Base-by-base conservation (phyloP, 2,888 invertebrate species). In the Dynastes tityus region DNA sequence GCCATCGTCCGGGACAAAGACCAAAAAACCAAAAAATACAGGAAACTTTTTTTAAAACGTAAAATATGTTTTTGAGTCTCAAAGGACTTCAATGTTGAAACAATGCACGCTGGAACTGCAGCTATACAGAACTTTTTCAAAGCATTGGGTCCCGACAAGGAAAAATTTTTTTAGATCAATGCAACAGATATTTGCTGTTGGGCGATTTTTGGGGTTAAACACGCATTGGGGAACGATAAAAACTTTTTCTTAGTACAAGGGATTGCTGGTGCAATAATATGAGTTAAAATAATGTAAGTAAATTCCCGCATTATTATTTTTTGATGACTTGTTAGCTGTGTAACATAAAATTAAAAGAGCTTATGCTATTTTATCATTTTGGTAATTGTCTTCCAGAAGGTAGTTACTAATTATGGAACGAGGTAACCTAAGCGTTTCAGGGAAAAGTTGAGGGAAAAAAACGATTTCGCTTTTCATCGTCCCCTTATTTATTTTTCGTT, bases 1-100 rank as follows among this genome's bases (percentile, higher is more conserved):
- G 84, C 87, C 0, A 78, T 85, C 1, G 85, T 83, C 84, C 32
- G 87, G 84, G 0, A 87, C 65, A 84, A 82, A 61, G 81, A 85
- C 68, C 82, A n/a, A 84, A 73, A 78, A 85, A 22, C 83, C 83
- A 2, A 84, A 37, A 6, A 40, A 45, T 77, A 77, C 74, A 32
- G 55, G 2, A 49, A 77, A 8, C 22, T n/a, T 79, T 51, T 8
- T 49, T 0, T 11, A 32, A 8, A 51, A 64, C n/a, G 27, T 77
- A 29, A 0, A 77, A 67, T 22, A 3, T 64, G 3, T 58, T 74
- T 22, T 11, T n/a, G 6, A 32, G 37, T 8, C 4, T 4, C 61
- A 1, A 9, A 45, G 6, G 61, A 16, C 2, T 45, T 74, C 13
- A 63, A 13, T 27, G 6, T n/a, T 32, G 13, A 75, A 58, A n/a